Evolutionary conservation across 2,113 vertebrate genomes (phyloP).

Genomic region (Sterna hirundo): DNA sequence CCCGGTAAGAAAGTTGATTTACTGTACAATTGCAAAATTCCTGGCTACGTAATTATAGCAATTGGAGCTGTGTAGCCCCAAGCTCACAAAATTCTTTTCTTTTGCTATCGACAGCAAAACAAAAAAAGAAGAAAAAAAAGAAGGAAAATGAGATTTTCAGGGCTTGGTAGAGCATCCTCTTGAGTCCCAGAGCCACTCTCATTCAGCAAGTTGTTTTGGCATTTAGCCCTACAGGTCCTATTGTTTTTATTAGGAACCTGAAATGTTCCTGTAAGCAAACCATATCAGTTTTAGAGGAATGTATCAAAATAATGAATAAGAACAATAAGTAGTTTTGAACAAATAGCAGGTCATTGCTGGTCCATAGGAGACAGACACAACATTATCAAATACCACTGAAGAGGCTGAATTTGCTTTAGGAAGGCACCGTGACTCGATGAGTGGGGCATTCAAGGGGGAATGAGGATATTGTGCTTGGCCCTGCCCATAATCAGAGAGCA

Average conservation of each 20-base stretch:
- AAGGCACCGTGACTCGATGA: rapidly evolving
- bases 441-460: background rate
- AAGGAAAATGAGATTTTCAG: background rate
- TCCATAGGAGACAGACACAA: background rate
- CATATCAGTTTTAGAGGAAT: background rate
- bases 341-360: background rate
- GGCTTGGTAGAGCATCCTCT: background rate
- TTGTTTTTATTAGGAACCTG: background rate
- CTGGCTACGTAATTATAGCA: background rate
- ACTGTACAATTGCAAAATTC: background rate
- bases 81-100: background rate
- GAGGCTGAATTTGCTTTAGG: background rate
- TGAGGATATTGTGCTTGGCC: background rate
- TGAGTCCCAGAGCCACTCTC: background rate
- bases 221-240: background rate
- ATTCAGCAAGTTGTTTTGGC: background rate
- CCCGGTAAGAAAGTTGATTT: background rate
- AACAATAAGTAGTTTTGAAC: background rate
- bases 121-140: background rate
- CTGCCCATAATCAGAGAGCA: background rate
- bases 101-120: background rate
- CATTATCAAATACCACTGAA: background rate
- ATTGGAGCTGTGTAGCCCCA: background rate
- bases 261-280: background rate
- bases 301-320: background rate